A percentile compares a stretch with the other conserved stretches of the same genome.
Evolutionary conservation across 2,113 vertebrate genomes (phyloP).

Genomic region (Rhea pennata): DNA sequence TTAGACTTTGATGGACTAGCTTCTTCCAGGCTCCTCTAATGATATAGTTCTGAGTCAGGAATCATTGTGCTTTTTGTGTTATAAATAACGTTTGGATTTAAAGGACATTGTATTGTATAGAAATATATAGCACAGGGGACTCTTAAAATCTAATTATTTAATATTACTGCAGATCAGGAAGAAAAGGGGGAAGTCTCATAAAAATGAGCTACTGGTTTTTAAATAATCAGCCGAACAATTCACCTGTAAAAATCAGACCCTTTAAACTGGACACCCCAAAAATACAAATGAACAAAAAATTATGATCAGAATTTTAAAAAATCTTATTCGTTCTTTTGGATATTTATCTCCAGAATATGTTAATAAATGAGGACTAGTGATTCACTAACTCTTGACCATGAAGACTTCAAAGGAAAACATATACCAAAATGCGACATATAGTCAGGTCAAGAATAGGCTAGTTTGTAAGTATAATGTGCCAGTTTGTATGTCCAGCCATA

Average conservation of each 20-base stretch:
- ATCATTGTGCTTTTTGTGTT: background rate
- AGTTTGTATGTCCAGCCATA: background rate
- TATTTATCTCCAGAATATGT: background rate
- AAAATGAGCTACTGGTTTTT: background rate
- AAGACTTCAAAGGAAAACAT: background rate
- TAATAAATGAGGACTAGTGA: background rate
- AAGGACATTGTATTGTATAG: background rate
- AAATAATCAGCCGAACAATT: background rate
- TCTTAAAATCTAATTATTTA: constrained; percentile 21
- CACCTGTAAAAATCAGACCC: background rate
- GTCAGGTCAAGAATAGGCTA: background rate
- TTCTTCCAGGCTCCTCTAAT: background rate
- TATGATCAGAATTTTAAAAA: background rate
- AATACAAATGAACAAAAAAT: background rate
- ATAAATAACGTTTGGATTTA: constrained; percentile 44
- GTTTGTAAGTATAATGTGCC: background rate
- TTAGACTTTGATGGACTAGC: constrained; percentile 13
- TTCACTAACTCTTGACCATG: background rate
- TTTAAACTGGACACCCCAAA: background rate
- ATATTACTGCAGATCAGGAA: background rate
- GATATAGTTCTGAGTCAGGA: background rate
- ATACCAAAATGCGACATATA: background rate
- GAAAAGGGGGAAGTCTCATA: background rate
- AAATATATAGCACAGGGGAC: constrained; percentile 1
- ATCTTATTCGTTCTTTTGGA: background rate